Percentiles rank a stretch among this genome's conserved stretches.
These are phyloP conservation scores for Montipora foliosa DNA, from an alignment of 64 coral and sea anemone species.

Conservation along the genomic window DNA sequence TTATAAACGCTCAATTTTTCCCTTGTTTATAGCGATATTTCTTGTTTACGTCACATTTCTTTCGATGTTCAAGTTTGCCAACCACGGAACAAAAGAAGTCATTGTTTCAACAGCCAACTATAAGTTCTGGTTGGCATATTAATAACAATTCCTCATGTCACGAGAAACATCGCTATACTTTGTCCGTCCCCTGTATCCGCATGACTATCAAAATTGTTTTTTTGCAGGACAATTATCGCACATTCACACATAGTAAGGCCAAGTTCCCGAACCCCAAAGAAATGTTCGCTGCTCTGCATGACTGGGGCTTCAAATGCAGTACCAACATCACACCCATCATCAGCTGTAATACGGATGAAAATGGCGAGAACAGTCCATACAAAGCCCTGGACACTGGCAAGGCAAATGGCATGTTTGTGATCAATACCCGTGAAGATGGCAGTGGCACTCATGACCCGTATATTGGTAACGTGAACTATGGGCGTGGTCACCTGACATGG, in stretches of 20 bases:
- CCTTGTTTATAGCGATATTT: no score
- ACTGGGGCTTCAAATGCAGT: conserved; percentile 78
- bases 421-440: conserved; percentile 68
- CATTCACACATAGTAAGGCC: conserved; percentile 78
- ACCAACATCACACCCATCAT: conserved; percentile 84
- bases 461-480: conserved; percentile 84
- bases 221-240: conserved; percentile 82
- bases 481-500: conserved; percentile 82
- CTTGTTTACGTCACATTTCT: no score
- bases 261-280: conserved; percentile 85
- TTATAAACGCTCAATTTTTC: no score
- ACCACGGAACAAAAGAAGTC: no score
- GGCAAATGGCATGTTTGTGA: conserved; percentile 45
- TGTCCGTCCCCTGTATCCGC: no score
- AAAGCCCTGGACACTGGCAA: conserved; percentile 81
- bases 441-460: conserved; percentile 69
- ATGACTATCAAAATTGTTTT: neutral
- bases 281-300: conserved; percentile 76
- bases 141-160: no score
- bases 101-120: no score
- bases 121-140: no score
- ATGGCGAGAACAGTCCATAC: conserved; percentile 66
- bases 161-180: no score
- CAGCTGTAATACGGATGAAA: conserved; percentile 77
- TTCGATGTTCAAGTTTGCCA: no score